These are phyloP conservation scores for Ictidomys tridecemlineatus DNA, from an alignment of 2,113 vertebrate genomes.

Conservation along the genomic window DNA sequence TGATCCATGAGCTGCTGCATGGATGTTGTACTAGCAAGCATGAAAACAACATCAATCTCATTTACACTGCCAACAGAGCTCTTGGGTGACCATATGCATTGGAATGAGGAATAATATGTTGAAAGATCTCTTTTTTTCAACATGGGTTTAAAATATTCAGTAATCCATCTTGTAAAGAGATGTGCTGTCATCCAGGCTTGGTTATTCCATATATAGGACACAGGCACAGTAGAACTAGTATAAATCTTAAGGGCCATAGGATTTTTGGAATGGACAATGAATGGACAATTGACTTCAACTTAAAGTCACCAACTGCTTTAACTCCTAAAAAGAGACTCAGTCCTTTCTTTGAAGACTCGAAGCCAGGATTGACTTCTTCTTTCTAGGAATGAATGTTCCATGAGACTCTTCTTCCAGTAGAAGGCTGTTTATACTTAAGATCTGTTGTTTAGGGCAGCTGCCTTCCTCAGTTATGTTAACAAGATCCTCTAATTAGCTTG, in stretches of 20 bases:
- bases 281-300: not conserved
- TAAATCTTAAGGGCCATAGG: not conserved
- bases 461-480: not conserved
- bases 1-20: not conserved
- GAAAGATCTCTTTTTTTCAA: not conserved
- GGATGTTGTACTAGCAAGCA: not conserved
- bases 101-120: not conserved
- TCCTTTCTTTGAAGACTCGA: not conserved
- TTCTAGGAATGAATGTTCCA: too few species aligned
- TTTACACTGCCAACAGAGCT: not conserved
- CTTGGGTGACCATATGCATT: not conserved
- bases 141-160: not conserved
- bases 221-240: too few species aligned
- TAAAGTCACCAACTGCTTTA: not conserved
- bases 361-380: not conserved
- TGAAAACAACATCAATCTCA: not conserved
- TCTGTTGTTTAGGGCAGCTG: not conserved
- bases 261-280: not conserved
- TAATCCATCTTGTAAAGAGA: not conserved
- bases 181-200: too few species aligned
- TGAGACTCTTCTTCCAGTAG: not conserved
- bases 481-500: too few species aligned
- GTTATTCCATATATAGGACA: not conserved
- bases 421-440: not conserved
- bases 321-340: not conserved